These are phyloP conservation scores for Cavia aperea DNA, from an alignment of 2,113 vertebrate genomes.

Conservation along the genomic window DNA sequence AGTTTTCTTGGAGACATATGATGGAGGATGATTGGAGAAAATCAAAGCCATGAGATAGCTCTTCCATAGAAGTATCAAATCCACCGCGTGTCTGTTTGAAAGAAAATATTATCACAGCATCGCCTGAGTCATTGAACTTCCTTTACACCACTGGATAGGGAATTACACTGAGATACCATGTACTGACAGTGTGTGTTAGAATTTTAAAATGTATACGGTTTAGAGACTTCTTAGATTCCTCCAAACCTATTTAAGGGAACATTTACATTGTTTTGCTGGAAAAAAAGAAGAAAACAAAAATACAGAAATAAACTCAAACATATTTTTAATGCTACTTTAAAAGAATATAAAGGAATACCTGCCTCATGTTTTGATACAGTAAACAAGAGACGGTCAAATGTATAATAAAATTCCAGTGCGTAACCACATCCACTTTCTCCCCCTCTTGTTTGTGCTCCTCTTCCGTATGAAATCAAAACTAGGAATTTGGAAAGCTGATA, in stretches of 20 bases:
- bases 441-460: background rate
- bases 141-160: no score
- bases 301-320: background rate
- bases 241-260: background rate
- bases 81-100: background rate
- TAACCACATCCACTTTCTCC: background rate
- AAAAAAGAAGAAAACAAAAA: background rate
- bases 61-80: background rate
- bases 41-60: background rate
- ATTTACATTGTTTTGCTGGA: background rate
- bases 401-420: background rate
- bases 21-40: background rate
- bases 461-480: background rate
- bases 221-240: background rate
- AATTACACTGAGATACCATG: background rate
- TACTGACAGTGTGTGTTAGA: background rate
- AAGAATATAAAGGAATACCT: background rate
- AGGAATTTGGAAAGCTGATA: background rate
- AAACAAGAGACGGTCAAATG: background rate
- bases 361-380: background rate
- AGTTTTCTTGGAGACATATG: background rate
- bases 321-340: background rate
- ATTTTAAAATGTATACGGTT: background rate
- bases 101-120: background rate
- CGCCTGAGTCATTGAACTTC: background rate